Evolutionary conservation across 2,113 vertebrate genomes (phyloP).

Genomic region (Platichthys flesus): DNA sequence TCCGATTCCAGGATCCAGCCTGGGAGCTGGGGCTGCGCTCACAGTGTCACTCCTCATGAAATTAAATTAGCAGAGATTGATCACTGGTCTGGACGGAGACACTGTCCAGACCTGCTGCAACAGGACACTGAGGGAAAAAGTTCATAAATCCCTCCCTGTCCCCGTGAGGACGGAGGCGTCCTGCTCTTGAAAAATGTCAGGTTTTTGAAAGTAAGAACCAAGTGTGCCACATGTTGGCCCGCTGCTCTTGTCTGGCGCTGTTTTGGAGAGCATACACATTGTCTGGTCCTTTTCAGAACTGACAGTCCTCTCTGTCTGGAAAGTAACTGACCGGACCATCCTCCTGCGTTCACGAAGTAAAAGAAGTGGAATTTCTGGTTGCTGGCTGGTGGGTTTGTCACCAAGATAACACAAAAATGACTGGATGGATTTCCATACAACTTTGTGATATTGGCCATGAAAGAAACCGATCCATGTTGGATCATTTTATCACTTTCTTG

Average conservation of each 20-base stretch:
- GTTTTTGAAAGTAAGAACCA: neutral
- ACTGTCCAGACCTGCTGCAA: neutral
- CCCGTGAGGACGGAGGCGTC: neutral
- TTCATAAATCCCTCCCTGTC: neutral
- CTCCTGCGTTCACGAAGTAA: too few relatives aligned
- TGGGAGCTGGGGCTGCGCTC: slow-evolving; percentile 19
- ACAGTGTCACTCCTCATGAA: slow-evolving; percentile 13
- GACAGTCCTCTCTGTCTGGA: neutral
- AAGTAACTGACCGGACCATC: too few relatives aligned
- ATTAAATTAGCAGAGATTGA: slow-evolving; percentile 14
- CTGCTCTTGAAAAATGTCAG: neutral
- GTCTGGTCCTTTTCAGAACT: neutral
- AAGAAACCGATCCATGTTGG: too few relatives aligned
- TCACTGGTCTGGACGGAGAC: slow-evolving; percentile 9
- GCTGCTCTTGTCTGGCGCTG: neutral
- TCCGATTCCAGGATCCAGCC: slow-evolving; percentile 19
- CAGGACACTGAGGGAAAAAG: neutral
- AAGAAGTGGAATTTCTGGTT: neutral
- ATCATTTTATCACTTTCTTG: too few relatives aligned
- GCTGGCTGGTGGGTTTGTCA: too few relatives aligned
- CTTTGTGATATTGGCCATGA: too few relatives aligned
- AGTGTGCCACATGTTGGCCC: neutral
- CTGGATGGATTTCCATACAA: too few relatives aligned
- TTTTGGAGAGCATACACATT: neutral
- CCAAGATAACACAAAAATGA: too few relatives aligned